A percentile compares a stretch with the other conserved stretches of the same genome.
Conservation (phyloP, 2,113 vertebrate species). For the Chionomys nivalis region DNA sequence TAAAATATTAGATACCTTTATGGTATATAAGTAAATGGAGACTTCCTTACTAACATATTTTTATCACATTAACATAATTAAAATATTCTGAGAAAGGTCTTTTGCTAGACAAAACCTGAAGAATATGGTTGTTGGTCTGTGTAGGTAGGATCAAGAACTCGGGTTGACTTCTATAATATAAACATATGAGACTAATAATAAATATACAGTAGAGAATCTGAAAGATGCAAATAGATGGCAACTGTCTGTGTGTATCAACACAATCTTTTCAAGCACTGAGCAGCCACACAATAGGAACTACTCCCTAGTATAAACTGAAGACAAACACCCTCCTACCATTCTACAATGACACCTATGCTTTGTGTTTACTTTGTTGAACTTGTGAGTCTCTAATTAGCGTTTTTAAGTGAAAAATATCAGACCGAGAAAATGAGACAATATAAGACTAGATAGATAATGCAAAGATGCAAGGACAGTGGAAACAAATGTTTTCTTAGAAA, state of each 20-base stretch:
- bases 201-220: neutral
- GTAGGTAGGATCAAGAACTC: neutral
- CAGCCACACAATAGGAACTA: neutral
- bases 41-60: neutral
- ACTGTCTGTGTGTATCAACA: neutral
- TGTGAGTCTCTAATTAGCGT: neutral
- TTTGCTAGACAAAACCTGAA: neutral
- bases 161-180: neutral
- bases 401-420: neutral
- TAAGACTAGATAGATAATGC: neutral
- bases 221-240: neutral
- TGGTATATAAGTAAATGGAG: neutral
- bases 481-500: neutral
- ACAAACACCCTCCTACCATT: neutral
- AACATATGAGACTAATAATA: neutral
- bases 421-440: neutral
- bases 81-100: neutral
- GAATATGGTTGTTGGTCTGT: neutral
- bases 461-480: neutral
- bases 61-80: conserved; percentile 10
- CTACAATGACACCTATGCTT: neutral
- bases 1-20: neutral
- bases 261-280: neutral
- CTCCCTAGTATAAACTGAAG: neutral
- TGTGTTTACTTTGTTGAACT: neutral